Conservation (phyloP, 2,797 vertebrate species). For the Sebastes minor region DNA sequence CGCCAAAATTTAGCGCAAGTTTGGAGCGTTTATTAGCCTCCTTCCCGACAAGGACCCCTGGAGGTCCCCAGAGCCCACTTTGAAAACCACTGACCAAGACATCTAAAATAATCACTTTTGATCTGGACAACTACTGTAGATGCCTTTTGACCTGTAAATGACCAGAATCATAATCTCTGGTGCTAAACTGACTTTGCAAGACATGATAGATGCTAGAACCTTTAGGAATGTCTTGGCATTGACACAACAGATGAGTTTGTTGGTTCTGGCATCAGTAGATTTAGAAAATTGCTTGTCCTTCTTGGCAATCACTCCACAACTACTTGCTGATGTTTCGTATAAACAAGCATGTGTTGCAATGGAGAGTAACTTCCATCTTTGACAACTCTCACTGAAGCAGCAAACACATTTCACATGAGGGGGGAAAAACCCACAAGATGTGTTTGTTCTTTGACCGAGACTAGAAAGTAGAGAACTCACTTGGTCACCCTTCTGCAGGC, state of each 20-base stretch:
- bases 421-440: too few species aligned
- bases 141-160: not conserved
- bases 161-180: not conserved
- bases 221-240: not conserved
- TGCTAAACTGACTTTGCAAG: not conserved
- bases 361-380: not conserved
- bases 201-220: too few species aligned
- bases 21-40: too few species aligned
- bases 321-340: not conserved
- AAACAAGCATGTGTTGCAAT: not conserved
- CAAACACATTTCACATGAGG: not conserved
- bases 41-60: too few species aligned
- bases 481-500: constrained; percentile 85
- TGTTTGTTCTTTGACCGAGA: not conserved
- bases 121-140: too few species aligned
- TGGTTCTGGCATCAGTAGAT: not conserved
- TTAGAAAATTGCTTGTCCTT: not conserved
- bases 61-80: too few species aligned
- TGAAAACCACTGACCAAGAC: rapidly evolving
- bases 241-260: not conserved
- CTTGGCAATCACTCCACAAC: not conserved
- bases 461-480: constrained; percentile 76
- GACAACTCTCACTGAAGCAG: not conserved
- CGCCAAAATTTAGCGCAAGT: rapidly evolving
- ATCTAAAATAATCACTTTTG: not conserved